phyloP scores from a whole-genome alignment of 92 coral and sea anemone genomes.

The Zoanthus sansibaricus region DNA sequence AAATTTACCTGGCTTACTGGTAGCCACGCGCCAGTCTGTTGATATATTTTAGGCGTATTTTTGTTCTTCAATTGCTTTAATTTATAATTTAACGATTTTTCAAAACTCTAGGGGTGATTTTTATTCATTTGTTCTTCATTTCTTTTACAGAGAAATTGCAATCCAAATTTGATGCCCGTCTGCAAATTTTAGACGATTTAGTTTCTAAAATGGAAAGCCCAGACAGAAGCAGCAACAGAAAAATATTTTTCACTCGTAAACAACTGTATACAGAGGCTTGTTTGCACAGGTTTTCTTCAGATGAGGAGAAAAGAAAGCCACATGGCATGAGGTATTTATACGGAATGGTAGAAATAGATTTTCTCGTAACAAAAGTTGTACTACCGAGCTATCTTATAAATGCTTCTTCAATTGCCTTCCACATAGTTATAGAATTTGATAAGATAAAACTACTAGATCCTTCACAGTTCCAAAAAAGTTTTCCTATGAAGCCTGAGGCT shows the following conservation, averaged over 20 bases:
- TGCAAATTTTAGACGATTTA: background rate
- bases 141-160: background rate
- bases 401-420: too few species aligned
- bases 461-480: too few species aligned
- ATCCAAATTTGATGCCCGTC: constrained; percentile 2
- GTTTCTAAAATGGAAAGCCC: constrained; percentile 7
- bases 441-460: too few species aligned
- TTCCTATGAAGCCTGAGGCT: too few species aligned
- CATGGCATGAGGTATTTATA: background rate
- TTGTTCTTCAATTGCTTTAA: background rate
- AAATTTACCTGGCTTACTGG: too few species aligned
- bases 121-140: background rate
- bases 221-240: background rate
- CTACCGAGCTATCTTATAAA: too few species aligned
- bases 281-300: background rate
- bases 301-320: background rate
- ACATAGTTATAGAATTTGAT: too few species aligned
- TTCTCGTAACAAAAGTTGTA: too few species aligned
- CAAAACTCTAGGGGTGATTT: background rate
- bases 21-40: too few species aligned
- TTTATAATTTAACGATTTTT: background rate
- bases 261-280: background rate
- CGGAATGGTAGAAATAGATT: background rate
- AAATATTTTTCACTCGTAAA: background rate
- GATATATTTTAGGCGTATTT: background rate